Base-by-base conservation (phyloP, 2,888 invertebrate genomes). In the Lasioglossum pauxillum region DNA sequence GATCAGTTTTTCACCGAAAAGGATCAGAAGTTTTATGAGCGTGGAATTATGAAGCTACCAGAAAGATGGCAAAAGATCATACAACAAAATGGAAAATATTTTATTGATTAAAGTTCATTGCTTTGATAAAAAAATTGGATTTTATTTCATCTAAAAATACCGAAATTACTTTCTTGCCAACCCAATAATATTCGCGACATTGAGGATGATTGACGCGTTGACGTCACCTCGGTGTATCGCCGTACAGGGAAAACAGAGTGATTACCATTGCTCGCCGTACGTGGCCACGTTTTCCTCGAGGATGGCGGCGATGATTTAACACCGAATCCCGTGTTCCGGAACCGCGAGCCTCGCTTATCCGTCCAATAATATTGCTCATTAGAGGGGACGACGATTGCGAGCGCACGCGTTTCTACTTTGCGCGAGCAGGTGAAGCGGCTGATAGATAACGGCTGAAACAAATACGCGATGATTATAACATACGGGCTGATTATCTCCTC, bases 401-500 rank as follows among this genome's bases (percentile, higher is more conserved):
- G 53, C n/a, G 80, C 83, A 75, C 85, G 85, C 86, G 89, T 81
- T 86, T 84, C 86, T 79, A 85, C 82, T 89, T 89, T 82, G 83
- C 72, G 72, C 80, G 89, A 85, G 92, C 92, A 93, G 93, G 92
- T 92, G 92, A 90, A 87, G 85, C 93, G 90, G 91, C 90, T 87
- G 93, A 94, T 93, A 93, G 94, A 94, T 95, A 94, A 94, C 93
- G 92, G 88, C 89, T 93, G 93, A 93, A 95, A 95, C 94, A 95
- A 95, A 95, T 94, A 94, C 94, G 91, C 90, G 92, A 92, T 91
- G 94, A 95, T 95, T 94, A 92, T 94, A 93, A 92, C 94, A 95
- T 95, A 95, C 94, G 95, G 95, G 95, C 92, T 93, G 95, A 95
- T 95, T 95, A 95, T 95, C 94, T 93, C 89, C 78, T 85, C 93